Percentiles rank a stretch among this genome's conserved stretches.
phyloP scores from a whole-genome alignment of 2,113 vertebrate genomes.

The Cinclus mexicanus region DNA sequence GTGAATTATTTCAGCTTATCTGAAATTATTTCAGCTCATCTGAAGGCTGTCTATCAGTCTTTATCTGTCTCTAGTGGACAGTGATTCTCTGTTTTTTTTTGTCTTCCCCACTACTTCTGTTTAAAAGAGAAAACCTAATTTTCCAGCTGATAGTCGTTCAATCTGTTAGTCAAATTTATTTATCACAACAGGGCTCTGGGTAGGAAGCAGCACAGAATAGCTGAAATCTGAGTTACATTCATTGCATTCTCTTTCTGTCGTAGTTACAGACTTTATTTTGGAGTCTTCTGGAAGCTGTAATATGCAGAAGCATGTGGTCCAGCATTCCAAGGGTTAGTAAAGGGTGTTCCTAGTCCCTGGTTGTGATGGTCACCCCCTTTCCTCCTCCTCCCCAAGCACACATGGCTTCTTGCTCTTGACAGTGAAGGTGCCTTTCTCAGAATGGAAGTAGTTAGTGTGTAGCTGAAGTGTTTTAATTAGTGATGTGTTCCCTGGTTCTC shows the following conservation, averaged over 20 bases:
- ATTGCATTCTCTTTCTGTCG: background rate
- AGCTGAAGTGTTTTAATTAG: background rate
- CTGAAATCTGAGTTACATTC: background rate
- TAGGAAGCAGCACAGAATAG: background rate
- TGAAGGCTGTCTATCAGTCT: background rate
- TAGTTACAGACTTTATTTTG: background rate
- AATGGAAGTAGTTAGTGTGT: background rate
- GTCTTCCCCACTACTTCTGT: background rate
- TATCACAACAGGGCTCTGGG: background rate
- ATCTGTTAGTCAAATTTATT: background rate
- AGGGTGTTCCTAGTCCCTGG: background rate
- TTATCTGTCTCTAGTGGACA: background rate
- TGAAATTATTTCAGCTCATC: background rate
- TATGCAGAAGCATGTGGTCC: background rate
- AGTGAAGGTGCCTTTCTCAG: background rate
- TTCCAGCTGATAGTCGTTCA: background rate
- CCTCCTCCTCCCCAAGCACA: background rate
- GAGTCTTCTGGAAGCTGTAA: background rate
- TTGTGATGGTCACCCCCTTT: background rate
- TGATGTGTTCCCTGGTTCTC: rapidly evolving
- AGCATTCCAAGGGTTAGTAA: background rate
- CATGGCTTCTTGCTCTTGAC: background rate
- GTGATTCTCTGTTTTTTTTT: background rate
- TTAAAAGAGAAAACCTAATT: background rate
- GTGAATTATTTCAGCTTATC: background rate